Base-by-base conservation (phyloP, 2,888 invertebrate species). In the Aleiodes testaceus region DNA sequence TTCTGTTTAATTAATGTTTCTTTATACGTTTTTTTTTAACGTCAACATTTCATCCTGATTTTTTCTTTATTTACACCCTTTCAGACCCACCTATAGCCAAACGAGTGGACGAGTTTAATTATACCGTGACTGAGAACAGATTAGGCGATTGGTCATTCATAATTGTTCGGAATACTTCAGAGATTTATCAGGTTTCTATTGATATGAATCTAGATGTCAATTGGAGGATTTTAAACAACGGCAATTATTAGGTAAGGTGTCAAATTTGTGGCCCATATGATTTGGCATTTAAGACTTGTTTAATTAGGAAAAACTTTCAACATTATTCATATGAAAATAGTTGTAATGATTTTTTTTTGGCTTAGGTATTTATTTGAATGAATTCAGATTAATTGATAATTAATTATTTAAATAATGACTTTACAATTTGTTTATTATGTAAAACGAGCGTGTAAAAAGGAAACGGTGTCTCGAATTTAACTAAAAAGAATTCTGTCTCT, bases 51-150 rank as follows among this genome's bases (percentile, higher is more conserved):
- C 74, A 80, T 78, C 79, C 81, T 81, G 76, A 73, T 75, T 79
- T 78, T 75, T 75, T 83, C 76, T 83, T 82, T 78, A 80, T 85
- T 86, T 85, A 75, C 79, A 81, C 82, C 82, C 83, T 81, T 86
- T 84, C 86, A 86, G 86, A 86, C 86, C 77, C 86, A 85, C 73
- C 85, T 86, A 71, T 86, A 86, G 79, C 49, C 77, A 59, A 42
- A 18, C 59, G 59, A 59, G 59, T 16, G 53, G 59, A 55, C 78
- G 74, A 75, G 69, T 52, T 44, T 63, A 66, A 59, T 68, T 36
- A 69, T 66, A 70, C 52, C 14, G 50, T 70, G 61, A 70, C 64
- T 45, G 59, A 11, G 67, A 72, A 14, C 59, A 59, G 16, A 59
- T 59, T 55, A 30, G 12, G 14, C 55, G 55, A 55, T 55, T 55